Base-by-base conservation (phyloP, 2,113 vertebrate species). In the Pristiophorus japonicus region DNA sequence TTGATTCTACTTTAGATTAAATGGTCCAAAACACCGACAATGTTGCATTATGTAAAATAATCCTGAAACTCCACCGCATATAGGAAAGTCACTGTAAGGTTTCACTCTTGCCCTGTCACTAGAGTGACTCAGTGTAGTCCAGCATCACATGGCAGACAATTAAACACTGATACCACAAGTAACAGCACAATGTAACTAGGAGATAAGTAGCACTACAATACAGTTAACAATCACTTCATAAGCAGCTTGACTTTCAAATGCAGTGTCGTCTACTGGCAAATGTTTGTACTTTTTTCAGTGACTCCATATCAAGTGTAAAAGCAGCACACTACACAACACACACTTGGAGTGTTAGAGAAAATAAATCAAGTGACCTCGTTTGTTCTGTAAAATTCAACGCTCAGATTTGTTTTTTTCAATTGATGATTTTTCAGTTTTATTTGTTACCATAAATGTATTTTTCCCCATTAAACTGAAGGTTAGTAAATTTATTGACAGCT, bases 21-120 rank as follows among this genome's bases (percentile, higher is more conserved):
- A 94, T 94, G 42, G 66, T 94, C 93, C 66, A 94, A 70, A 94
- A 47, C 42, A 94, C 66, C 66, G 27, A 51, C 24, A 94, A 70
- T 16, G 27, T 45, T 30, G 45, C 93, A 18, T 34, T 30, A 51
- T 70, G 45, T 92, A 94, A 94, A 70, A 94, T 20, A 94, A 34
- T 73, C 66, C 66, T n/a, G 65, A 70, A 70, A 94, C 66, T 22
- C 27, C 24, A 73, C 66, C 47, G 18, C 24, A 94, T 47, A 42
- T 30, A 34, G 93, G 22, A 70, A 94, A 47, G 42, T 22, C 45
- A 93, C 34, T 18, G 22, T 94, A 94, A 45, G 8, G 38, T 11
- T 67, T 67, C 65, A 94, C 45, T 30, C 24, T 94, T 47, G 93
- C 24, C 42, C 24, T 94, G 20, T 70, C 24, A 66, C 59, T 22